Evolutionary conservation across 1,140 invertebrate species (phyloP), one percentile per base, ranked within the genome.

Genomic region (Pseudomyrmex concolor): DNA sequence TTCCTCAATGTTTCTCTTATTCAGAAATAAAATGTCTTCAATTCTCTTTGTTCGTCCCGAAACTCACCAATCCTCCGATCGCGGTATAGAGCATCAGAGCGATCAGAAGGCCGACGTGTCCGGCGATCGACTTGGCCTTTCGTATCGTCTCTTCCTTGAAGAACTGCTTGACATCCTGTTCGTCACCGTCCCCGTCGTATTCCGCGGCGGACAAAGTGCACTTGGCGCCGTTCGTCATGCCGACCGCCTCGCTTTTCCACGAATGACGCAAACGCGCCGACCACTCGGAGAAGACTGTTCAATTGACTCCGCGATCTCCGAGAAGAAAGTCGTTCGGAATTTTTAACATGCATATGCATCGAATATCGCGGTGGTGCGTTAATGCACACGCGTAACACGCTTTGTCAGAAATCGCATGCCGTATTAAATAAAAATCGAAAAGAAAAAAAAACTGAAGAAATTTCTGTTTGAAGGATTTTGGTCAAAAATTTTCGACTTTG

Each of bases 71-170:
- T 88, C 97, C 97, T 76, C 97, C 97, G 60, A 96, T 95, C 45
- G 95, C 95, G 1, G 96, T 97, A 87, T 97, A 97, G 45, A 96
- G 91, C 95, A 96, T 97, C 13, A 97, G 93, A 0, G 96, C 95
- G 17, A 97, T 93, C 74, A 97, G 94, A 60, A 97, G 92, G 19
- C 96, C 96, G 19, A 96, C 93, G 86, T 97, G 97, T 73, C 96
- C 96, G 54, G 96, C 89, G 10, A 96, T 95, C 17, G 95, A 94
- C 91, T 96, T 96, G 2, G 96, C 92, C 85, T 95, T 92, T 64
- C 55, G 84, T 3, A 91, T 12, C 0, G 86, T 83, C 76, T 89
- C 43, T 13, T 85, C 50, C 1, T 50, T 17, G 9, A 87, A 57
- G 17, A 83, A 81, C 48, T 22, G 34, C 12, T 17, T 71, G 2